Conservation (phyloP, 2,113 vertebrate species). For the Limanda limanda region DNA sequence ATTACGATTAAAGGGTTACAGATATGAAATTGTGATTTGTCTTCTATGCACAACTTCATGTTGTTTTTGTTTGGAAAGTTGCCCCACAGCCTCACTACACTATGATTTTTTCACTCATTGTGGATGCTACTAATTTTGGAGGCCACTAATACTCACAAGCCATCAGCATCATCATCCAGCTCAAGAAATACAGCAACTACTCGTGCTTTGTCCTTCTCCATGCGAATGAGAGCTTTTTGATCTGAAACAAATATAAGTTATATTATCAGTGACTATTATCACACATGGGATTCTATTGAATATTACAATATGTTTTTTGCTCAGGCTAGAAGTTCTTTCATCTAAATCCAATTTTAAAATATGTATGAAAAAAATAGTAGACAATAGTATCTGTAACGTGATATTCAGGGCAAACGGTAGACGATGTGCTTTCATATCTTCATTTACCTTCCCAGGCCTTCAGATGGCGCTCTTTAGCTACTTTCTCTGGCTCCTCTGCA, state of each 20-base stretch:
- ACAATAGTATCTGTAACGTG: not conserved
- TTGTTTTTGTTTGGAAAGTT: not conserved
- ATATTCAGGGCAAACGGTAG: constrained; percentile 13
- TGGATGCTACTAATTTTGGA: not conserved
- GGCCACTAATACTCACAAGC: constrained; percentile 82
- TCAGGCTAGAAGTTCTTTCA: no score
- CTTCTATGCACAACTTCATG: not conserved
- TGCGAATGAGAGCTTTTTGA: constrained; percentile 81
- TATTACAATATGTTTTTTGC: no score
- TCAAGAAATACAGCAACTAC: constrained; percentile 86
- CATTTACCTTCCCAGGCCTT: constrained; percentile 89
- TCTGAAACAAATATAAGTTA: constrained; percentile 75
- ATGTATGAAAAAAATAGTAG: no score
- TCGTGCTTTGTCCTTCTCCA: constrained; percentile 82
- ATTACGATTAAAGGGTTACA: not conserved
- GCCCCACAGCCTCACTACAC: not conserved
- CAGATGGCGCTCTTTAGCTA: constrained; percentile 89
- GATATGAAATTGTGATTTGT: not conserved
- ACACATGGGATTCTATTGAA: not conserved
- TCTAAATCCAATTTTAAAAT: no score
- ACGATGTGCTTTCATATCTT: constrained; percentile 8
- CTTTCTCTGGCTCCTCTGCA: constrained; percentile 88
- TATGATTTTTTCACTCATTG: not conserved
- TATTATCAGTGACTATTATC: not conserved
- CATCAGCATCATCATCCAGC: constrained; percentile 87